A percentile compares a stretch with the other conserved stretches of the same genome.
These are phyloP conservation scores for Prionailurus bengalensis DNA, from an alignment of 2,113 vertebrate genomes.

Conservation along the genomic window DNA sequence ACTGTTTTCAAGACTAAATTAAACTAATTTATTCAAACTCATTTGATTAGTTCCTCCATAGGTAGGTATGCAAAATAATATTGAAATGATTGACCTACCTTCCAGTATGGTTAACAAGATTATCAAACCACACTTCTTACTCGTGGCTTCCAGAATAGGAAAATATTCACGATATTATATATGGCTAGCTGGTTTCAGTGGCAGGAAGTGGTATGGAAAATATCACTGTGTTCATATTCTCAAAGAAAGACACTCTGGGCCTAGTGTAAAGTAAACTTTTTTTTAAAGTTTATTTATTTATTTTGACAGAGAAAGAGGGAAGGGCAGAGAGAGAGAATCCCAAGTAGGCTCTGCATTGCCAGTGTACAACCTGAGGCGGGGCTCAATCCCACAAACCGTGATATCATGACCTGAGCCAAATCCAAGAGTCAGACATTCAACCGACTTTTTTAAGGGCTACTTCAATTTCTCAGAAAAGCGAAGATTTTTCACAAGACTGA, in stretches of 20 bases:
- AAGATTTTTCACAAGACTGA: not conserved
- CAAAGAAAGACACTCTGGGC: not conserved
- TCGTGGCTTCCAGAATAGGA: not conserved
- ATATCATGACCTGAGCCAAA: too few species aligned
- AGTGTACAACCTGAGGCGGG: too few species aligned
- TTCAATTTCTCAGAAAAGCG: not conserved
- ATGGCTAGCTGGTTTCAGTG: not conserved
- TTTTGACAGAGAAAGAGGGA: too few species aligned
- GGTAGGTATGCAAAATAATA: slow-evolving; percentile 20
- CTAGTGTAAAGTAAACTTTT: not conserved
- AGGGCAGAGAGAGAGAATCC: too few species aligned
- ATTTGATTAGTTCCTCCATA: not conserved
- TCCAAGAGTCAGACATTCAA: too few species aligned
- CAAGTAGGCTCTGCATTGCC: too few species aligned
- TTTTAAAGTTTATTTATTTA: too few species aligned
- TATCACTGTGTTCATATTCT: not conserved
- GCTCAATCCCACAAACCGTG: too few species aligned
- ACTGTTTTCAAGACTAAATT: not conserved
- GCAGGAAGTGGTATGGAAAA: not conserved
- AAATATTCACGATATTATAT: not conserved
- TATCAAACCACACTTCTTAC: slow-evolving; percentile 2
- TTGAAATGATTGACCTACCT: slow-evolving; percentile 5
- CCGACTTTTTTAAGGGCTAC: not conserved
- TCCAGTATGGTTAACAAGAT: not conserved
- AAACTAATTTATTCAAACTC: not conserved